Conservation (phyloP, 2,888 invertebrate genomes). For the Mesorhabditis sp. region DNA sequence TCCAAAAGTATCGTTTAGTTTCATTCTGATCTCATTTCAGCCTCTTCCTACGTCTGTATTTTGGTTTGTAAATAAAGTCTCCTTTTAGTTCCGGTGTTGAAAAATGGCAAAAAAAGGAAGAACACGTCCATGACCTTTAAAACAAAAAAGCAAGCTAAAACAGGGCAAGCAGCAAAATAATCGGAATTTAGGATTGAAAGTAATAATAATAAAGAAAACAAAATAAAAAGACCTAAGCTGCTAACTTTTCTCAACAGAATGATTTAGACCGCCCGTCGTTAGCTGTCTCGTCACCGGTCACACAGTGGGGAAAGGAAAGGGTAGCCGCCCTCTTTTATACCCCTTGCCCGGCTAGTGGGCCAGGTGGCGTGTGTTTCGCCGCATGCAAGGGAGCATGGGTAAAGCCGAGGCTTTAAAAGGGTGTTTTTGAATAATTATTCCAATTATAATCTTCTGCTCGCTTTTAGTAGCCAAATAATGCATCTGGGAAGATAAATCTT, state of each 20-base stretch:
- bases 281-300: constrained; percentile 5
- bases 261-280: constrained; percentile 5
- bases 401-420: too few species aligned
- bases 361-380: background rate
- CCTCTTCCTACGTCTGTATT: too few species aligned
- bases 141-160: background rate
- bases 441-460: too few species aligned
- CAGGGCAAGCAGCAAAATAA: background rate
- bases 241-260: constrained; percentile 2
- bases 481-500: too few species aligned
- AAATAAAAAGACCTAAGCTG: constrained; percentile 1
- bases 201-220: background rate
- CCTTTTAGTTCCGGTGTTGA: background rate
- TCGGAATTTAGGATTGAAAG: background rate
- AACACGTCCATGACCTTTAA: background rate
- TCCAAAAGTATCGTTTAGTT: too few species aligned
- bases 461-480: too few species aligned
- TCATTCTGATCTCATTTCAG: too few species aligned
- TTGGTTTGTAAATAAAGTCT: too few species aligned
- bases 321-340: background rate
- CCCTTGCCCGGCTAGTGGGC: background rate
- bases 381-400: background rate
- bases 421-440: too few species aligned
- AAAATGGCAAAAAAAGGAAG: background rate
- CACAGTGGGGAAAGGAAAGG: background rate